A percentile compares a stretch with the other conserved stretches of the same genome.
phyloP scores from a whole-genome alignment of 2,797 vertebrate species.

The Phrynocephalus guinanensis region DNA sequence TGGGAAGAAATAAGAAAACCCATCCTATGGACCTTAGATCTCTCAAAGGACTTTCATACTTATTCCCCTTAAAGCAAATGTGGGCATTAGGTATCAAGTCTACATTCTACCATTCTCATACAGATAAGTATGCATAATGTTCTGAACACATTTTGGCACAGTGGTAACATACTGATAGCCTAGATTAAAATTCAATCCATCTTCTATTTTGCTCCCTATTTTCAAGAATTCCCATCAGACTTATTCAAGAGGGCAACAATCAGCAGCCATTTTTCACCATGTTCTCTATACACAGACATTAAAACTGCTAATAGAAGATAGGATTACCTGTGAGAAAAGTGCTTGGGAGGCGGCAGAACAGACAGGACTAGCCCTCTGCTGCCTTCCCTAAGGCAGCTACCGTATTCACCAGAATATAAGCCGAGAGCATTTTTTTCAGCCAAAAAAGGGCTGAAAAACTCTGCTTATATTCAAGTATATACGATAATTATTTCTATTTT shows the following conservation, averaged over 20 bases:
- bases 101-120: slow-evolving; percentile 5
- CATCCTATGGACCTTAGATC: neutral
- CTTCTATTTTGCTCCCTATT: neutral
- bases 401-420: too few relatives aligned
- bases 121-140: rapidly evolving
- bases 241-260: neutral
- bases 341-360: slow-evolving; percentile 63
- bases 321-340: slow-evolving; percentile 90
- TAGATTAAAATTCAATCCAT: neutral
- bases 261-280: neutral
- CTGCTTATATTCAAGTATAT: too few relatives aligned
- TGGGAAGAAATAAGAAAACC: neutral
- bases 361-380: too few relatives aligned
- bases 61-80: neutral
- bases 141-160: neutral
- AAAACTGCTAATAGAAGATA: slow-evolving; percentile 3
- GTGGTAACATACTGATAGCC: too few relatives aligned
- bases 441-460: too few relatives aligned
- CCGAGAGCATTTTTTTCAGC: too few relatives aligned
- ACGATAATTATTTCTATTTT: neutral
- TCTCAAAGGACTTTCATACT: neutral
- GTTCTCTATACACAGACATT: neutral
- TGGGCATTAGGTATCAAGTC: neutral
- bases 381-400: too few relatives aligned
- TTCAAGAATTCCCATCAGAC: neutral